Evolutionary conservation across 2,888 invertebrate genomes (phyloP).

Genomic region (Rhingia rostrata): DNA sequence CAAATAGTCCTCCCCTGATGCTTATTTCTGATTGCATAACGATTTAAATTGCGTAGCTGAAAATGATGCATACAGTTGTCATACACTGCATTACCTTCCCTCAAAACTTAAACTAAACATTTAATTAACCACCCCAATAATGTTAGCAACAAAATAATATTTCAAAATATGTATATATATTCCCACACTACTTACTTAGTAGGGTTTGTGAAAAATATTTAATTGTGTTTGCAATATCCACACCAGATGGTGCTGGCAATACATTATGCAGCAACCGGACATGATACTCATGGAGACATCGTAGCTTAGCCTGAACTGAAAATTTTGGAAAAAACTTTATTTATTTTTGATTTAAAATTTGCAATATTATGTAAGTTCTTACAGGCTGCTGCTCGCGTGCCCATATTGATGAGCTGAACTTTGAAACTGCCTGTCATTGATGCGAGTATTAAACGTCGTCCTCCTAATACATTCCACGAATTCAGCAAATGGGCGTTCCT

Average conservation of each 20-base stretch:
- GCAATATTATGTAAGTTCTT: constrained; percentile 83
- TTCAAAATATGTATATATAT: background rate
- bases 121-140: no score
- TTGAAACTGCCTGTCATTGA: constrained; percentile 88
- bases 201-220: constrained; percentile 99
- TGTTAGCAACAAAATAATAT: background rate
- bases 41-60: background rate
- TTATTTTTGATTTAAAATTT: constrained; percentile 29
- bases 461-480: constrained; percentile 27
- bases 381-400: constrained; percentile 96
- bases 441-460: constrained; percentile 33
- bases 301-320: constrained; percentile 98
- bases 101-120: background rate
- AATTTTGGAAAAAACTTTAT: background rate
- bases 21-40: constrained; percentile 25
- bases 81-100: background rate
- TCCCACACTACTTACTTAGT: constrained; percentile 89
- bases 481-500: constrained; percentile 61
- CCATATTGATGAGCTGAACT: constrained; percentile 91
- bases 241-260: constrained; percentile 95
- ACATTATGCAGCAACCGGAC: constrained; percentile 94
- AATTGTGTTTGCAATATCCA: constrained; percentile 98
- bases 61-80: no score
- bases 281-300: constrained; percentile 98
- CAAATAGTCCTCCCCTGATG: background rate